phyloP scores from a whole-genome alignment of 2,888 invertebrate species.

The Saturnia pavonia region DNA sequence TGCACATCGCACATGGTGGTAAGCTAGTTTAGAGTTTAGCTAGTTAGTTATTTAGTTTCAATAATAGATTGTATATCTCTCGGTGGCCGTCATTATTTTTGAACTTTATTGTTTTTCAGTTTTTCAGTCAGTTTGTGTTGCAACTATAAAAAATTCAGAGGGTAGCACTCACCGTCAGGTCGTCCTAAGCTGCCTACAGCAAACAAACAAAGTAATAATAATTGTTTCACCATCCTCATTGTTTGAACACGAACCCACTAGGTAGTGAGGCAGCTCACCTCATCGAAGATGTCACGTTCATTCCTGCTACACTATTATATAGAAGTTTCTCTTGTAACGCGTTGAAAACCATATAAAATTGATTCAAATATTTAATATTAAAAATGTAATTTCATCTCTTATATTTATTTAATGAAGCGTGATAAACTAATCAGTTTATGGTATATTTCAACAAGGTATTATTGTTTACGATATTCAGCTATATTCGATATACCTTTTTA shows the following conservation, averaged over 20 bases:
- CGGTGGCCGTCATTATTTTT: too few relatives aligned
- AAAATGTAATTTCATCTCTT: constrained; percentile 41
- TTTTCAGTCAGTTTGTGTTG: too few relatives aligned
- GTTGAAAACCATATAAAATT: constrained; percentile 57
- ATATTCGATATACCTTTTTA: neutral
- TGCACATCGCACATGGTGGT: neutral
- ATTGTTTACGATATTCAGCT: neutral
- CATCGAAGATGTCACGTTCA: constrained; percentile 53
- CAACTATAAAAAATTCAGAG: neutral
- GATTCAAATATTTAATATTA: constrained; percentile 57
- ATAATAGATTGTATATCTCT: too few relatives aligned
- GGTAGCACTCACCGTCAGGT: constrained; percentile 13
- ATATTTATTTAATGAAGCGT: constrained; percentile 43
- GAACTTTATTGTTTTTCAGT: too few relatives aligned
- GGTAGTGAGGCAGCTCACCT: constrained; percentile 47
- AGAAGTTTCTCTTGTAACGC: constrained; percentile 44
- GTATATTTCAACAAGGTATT: constrained; percentile 23
- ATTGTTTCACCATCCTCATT: constrained; percentile 12
- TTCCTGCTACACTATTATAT: constrained; percentile 51
- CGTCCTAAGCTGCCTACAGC: constrained; percentile 16
- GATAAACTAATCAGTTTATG: constrained; percentile 29
- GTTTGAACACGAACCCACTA: constrained; percentile 40
- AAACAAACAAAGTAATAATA: constrained; percentile 8
- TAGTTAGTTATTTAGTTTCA: too few relatives aligned
- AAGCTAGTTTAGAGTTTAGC: too few relatives aligned